phyloP scores from a whole-genome alignment of 1,140 invertebrate species.

The Drosophila sturtevanti region DNA sequence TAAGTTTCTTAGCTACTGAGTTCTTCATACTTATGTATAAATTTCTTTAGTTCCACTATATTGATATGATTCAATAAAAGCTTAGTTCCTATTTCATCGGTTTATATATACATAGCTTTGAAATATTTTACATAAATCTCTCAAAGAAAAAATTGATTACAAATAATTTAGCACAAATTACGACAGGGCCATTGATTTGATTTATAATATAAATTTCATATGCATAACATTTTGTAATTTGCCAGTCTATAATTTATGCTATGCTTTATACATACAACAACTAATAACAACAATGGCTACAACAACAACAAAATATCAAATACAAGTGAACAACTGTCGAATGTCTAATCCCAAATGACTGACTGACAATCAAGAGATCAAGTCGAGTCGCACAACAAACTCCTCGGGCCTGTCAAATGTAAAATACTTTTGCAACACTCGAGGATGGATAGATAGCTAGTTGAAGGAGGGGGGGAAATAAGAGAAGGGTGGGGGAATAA shows the following conservation, averaged over 20 bases:
- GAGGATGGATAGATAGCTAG: background rate
- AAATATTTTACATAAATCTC: slow-evolving; percentile 45
- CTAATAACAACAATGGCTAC: background rate
- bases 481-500: background rate
- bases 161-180: slow-evolving; percentile 63
- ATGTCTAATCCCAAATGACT: slow-evolving; percentile 52
- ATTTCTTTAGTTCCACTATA: too few relatives aligned
- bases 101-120: background rate
- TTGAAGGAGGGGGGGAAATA: background rate
- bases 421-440: slow-evolving; percentile 40
- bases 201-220: slow-evolving; percentile 39
- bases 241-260: slow-evolving; percentile 50
- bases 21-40: background rate
- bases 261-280: slow-evolving; percentile 22
- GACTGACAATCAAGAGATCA: slow-evolving; percentile 60
- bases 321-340: slow-evolving; percentile 39
- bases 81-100: background rate
- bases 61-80: background rate
- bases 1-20: too few relatives aligned
- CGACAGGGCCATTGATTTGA: slow-evolving; percentile 60
- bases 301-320: background rate
- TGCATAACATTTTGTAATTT: slow-evolving; percentile 35
- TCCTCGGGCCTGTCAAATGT: slow-evolving; percentile 42
- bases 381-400: slow-evolving; percentile 12
- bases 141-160: slow-evolving; percentile 47